Evolutionary conservation across 2,888 invertebrate species (phyloP).

Genomic region (Rotaria socialis): DNA sequence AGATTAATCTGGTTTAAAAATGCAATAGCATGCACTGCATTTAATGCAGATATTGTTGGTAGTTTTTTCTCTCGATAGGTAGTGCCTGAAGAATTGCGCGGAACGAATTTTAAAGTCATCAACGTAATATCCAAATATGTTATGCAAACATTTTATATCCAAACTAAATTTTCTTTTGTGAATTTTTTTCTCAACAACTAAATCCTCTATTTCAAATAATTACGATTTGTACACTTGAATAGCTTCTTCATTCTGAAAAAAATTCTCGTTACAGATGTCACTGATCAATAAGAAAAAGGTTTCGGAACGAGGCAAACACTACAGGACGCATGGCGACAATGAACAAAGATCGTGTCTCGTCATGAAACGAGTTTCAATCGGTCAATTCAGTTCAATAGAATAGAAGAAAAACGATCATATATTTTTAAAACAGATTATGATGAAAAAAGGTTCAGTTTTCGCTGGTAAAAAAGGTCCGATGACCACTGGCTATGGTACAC

Average conservation of each 20-base stretch:
- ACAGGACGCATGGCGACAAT: neutral
- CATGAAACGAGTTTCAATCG: neutral
- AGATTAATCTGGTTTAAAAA: no score
- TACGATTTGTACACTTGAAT: neutral
- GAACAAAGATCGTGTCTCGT: neutral
- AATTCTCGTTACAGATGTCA: neutral
- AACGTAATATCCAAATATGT: no score
- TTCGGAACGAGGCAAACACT: neutral
- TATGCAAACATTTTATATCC: no score
- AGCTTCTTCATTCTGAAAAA: neutral
- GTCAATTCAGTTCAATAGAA: neutral
- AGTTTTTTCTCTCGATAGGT: no score
- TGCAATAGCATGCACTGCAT: no score
- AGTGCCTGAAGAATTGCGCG: no score
- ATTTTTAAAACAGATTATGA: no score
- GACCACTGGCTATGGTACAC: neutral
- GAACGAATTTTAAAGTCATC: no score
- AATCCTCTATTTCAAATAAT: neutral
- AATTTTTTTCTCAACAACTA: no score
- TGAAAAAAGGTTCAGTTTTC: neutral
- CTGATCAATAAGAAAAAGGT: neutral
- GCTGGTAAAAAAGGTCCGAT: neutral
- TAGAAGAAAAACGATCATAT: no score
- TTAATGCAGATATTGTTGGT: no score
- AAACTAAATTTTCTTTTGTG: no score